Conservation (phyloP, 2,113 vertebrate genomes). For the Epinephelus cyanopodus region DNA sequence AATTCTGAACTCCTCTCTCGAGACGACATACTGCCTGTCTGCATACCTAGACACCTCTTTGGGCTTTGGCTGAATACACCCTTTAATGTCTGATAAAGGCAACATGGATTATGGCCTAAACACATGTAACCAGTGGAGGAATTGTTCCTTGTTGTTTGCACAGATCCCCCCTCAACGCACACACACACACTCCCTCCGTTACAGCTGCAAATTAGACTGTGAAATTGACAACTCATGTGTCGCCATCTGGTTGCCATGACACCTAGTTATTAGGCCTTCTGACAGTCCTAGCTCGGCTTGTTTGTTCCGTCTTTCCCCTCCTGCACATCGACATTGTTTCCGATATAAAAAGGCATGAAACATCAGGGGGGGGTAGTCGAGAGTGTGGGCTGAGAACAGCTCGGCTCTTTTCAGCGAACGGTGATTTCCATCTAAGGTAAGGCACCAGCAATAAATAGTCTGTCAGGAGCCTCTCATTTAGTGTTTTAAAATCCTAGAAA, state of each 20-base stretch:
- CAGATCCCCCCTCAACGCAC: slow-evolving; percentile 34
- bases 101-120: slow-evolving; percentile 4
- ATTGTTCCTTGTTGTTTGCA: slow-evolving; percentile 45
- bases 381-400: slow-evolving; percentile 41
- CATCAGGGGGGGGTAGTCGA: slow-evolving; percentile 1
- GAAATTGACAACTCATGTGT: slow-evolving; percentile 82
- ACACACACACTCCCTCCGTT: slow-evolving; percentile 48
- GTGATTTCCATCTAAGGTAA: slow-evolving; percentile 39
- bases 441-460: neutral
- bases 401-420: neutral
- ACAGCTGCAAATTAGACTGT: slow-evolving; percentile 83
- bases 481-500: slow-evolving; percentile 7
- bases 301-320: slow-evolving; percentile 44
- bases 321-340: slow-evolving; percentile 51
- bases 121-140: slow-evolving; percentile 18
- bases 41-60: neutral
- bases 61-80: neutral
- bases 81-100: neutral
- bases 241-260: slow-evolving; percentile 82
- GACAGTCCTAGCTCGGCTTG: slow-evolving; percentile 51
- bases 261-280: slow-evolving; percentile 71
- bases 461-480: neutral
- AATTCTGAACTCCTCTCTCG: no score
- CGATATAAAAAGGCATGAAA: slow-evolving; percentile 41
- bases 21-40: neutral